Percentiles rank a stretch among this genome's conserved stretches.
phyloP scores from a whole-genome alignment of 1,140 invertebrate genomes.

The Drosophila pseudoobscura region DNA sequence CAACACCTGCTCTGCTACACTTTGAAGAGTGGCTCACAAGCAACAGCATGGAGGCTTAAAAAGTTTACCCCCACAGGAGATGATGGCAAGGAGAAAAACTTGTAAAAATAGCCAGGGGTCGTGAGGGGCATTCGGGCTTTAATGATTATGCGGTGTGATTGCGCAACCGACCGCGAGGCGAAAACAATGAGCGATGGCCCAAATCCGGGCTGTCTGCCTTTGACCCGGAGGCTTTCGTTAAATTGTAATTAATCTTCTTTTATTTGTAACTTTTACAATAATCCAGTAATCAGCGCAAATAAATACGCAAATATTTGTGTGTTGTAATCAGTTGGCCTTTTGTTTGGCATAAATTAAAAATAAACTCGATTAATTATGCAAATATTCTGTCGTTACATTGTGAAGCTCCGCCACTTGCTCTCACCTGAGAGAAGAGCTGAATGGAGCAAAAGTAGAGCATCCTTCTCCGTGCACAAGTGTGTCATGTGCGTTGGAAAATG shows the following conservation, averaged over 20 bases:
- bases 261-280: constrained; percentile 29
- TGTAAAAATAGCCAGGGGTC: constrained; percentile 52
- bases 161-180: constrained; percentile 4
- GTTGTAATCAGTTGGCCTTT: constrained; percentile 66
- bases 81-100: constrained; percentile 27
- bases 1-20: constrained; percentile 71
- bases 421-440: constrained; percentile 4
- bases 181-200: constrained; percentile 32
- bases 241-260: constrained; percentile 75
- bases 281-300: constrained; percentile 34
- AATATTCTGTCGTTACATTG: constrained; percentile 58
- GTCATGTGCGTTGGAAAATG: constrained; percentile 33
- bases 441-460: constrained; percentile 1
- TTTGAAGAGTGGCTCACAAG: constrained; percentile 62
- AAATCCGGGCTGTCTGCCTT: constrained; percentile 25
- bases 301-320: constrained; percentile 23
- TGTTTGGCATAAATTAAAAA: constrained; percentile 76
- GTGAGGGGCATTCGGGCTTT: constrained; percentile 33
- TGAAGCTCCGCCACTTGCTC: too few relatives aligned
- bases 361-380: constrained; percentile 79
- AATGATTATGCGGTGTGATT: constrained; percentile 53
- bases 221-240: constrained; percentile 42
- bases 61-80: constrained; percentile 37
- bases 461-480: constrained; percentile 33
- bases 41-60: constrained; percentile 49